Base-by-base conservation (phyloP, 2,888 invertebrate genomes). In the Melinopterus prodromus region DNA sequence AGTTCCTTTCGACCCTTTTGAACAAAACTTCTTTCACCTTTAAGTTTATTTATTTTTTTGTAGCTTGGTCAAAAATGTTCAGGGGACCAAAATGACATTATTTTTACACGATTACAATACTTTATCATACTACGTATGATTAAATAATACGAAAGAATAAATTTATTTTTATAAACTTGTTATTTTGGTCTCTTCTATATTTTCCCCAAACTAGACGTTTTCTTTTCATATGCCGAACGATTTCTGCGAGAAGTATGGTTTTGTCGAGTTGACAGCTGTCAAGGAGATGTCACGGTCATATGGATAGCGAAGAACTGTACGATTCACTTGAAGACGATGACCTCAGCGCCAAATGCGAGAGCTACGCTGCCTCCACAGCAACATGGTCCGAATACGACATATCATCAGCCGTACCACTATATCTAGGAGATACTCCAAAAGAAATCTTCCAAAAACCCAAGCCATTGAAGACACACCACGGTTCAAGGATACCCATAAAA, bases 291-390 rank as follows among this genome's bases (percentile, higher is more conserved):
- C 26, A 26, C 26, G 26, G 26, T 26, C 78, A 70, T 70, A 83
- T 83, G 83, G 82, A 82, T 26, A 81, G 81, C 36, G 84, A 84
- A 69, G 80, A 78, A 15, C 77, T 83, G 15, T 84, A 84, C 78
- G 84, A 84, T 81, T 84, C 84, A 6, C 76, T 84, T 35, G 83
- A 84, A 16, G 83, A 83, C 53, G 82, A 82, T 16, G 77, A 80
- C 69, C 80, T 79, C 15, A 79, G 77, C 76, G 37, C 78, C 16
- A 16, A 69, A 36, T 80, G 79, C 14, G 78, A 69, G 37, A 76
- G 77, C 6, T 79, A 77, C 15, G 7, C 12, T 26, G 26, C 26
- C 26, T 53, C 53, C 0, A 9, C 53, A 12, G 12, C 53, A 12
- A 53, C 53, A 53, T 53, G 53, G 53, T 14, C 70, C 37, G 16